These are phyloP conservation scores for Mustelus asterias DNA, from an alignment of 2,113 vertebrate species.

Conservation along the genomic window DNA sequence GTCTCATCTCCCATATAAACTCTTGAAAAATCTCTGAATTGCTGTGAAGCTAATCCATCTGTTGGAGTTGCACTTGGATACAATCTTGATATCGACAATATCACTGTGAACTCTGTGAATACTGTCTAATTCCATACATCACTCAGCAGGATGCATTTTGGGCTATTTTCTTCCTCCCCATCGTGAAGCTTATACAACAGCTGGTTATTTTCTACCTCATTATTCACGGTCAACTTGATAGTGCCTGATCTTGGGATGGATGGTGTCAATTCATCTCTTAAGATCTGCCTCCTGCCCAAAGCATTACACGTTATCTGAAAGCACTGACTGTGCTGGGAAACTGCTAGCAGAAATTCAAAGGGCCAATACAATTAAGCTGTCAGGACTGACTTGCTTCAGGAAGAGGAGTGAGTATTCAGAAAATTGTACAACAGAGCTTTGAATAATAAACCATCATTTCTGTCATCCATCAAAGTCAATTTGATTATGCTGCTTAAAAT, in stretches of 20 bases:
- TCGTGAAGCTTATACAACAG: neutral
- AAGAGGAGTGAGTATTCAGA: neutral
- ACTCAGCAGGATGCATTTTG: neutral
- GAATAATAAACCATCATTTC: neutral
- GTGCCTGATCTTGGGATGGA: neutral
- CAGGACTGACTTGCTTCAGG: neutral
- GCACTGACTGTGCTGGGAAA: constrained; percentile 31
- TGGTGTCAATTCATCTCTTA: neutral
- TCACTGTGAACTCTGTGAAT: neutral
- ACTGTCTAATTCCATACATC: neutral
- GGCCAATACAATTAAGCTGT: constrained; percentile 32
- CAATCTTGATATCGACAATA: neutral
- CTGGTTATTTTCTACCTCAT: constrained; percentile 18
- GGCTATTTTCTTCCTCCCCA: neutral
- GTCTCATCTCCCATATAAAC: neutral
- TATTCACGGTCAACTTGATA: neutral
- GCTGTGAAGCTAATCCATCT: neutral
- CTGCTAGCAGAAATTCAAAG: constrained; percentile 22
- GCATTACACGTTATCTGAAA: constrained; percentile 11
- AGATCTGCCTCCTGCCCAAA: neutral
- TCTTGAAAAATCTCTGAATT: neutral
- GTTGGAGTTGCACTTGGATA: neutral
- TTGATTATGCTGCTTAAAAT: neutral
- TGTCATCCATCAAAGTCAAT: neutral
- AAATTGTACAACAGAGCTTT: neutral